A percentile compares a stretch with the other conserved stretches of the same genome.
Conservation (phyloP, 1,140 invertebrate genomes). For the Drosophila eugracilis region DNA sequence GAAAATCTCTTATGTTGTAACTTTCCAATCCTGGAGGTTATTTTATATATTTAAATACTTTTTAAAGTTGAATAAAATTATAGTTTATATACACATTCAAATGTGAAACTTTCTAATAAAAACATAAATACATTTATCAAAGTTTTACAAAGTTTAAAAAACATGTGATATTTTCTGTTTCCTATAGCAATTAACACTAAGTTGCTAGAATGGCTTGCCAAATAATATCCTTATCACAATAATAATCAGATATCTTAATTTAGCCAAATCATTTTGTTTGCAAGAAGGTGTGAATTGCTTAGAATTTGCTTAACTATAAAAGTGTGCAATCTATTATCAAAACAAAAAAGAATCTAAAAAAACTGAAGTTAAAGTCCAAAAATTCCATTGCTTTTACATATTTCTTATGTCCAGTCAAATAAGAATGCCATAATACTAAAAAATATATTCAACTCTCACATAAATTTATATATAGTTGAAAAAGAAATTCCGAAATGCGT, state of each 20-base stretch:
- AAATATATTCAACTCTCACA: slow-evolving; percentile 7
- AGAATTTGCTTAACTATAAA: background rate
- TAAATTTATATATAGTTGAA: slow-evolving; percentile 6
- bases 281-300: slow-evolving; percentile 1
- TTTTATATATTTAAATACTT: too few species aligned
- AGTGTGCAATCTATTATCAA: background rate
- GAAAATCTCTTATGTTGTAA: too few species aligned
- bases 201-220: background rate
- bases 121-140: too few species aligned
- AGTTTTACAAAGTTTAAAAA: too few species aligned
- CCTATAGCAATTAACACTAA: background rate
- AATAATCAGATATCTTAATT: background rate
- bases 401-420: background rate
- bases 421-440: background rate
- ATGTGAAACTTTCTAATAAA: too few species aligned
- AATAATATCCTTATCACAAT: background rate
- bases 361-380: background rate
- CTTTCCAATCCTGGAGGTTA: too few species aligned
- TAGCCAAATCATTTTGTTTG: background rate
- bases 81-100: too few species aligned
- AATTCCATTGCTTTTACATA: background rate
- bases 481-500: slow-evolving; percentile 61
- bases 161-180: too few species aligned
- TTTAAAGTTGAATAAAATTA: too few species aligned
- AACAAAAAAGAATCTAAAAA: background rate